These are phyloP conservation scores for Machaerirhynchus nigripectus DNA, from an alignment of 2,113 vertebrate species.

Conservation along the genomic window DNA sequence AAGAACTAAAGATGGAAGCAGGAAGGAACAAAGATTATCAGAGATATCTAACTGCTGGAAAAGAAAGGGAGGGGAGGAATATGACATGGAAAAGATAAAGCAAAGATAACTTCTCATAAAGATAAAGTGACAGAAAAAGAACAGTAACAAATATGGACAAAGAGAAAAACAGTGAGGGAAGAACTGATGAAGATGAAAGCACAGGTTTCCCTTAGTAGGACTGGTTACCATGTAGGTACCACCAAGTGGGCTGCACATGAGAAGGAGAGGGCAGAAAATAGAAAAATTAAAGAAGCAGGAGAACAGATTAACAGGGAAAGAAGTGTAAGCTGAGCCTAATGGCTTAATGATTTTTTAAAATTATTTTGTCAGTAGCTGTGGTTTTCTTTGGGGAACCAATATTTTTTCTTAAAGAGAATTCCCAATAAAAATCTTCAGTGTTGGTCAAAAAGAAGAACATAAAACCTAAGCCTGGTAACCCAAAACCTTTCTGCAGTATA, in stretches of 20 bases:
- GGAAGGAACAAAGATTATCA: not conserved
- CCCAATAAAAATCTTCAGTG: not conserved
- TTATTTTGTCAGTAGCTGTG: not conserved
- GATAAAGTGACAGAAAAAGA: not conserved
- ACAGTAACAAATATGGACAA: not conserved
- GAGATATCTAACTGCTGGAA: not conserved
- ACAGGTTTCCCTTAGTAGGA: not conserved
- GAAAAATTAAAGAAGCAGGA: not conserved
- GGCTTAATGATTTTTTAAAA: not conserved
- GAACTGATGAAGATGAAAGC: not conserved
- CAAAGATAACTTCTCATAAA: not conserved
- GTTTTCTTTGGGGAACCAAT: not conserved
- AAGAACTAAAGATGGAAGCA: not conserved
- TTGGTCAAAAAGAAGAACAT: not conserved
- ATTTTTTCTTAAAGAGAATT: not conserved
- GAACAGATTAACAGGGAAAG: not conserved
- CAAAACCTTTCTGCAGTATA: not conserved
- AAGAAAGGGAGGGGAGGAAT: not conserved
- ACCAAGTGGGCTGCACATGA: not conserved
- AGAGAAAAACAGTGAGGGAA: not conserved
- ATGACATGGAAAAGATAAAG: not conserved
- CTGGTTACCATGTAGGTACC: not conserved
- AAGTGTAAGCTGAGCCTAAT: not conserved
- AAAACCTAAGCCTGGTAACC: not conserved
- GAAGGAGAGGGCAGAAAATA: not conserved